Conservation (phyloP, 2,113 vertebrate genomes). For the Melanerpes aurifrons region DNA sequence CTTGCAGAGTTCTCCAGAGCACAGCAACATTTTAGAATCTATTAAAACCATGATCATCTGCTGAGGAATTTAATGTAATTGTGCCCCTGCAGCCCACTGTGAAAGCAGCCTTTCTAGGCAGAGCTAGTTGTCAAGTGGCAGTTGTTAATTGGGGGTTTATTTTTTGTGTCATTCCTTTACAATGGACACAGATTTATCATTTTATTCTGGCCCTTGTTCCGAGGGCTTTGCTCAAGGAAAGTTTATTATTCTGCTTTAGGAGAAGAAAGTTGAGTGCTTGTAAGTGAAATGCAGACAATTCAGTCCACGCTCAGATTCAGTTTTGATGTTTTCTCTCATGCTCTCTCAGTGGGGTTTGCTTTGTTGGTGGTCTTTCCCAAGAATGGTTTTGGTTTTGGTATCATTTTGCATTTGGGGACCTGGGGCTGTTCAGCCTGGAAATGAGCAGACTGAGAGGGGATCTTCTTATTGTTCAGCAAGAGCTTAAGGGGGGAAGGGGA, state of each 20-base stretch:
- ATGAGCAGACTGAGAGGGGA: too few species aligned
- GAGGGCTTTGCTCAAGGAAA: neutral
- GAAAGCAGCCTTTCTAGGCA: neutral
- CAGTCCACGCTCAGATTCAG: neutral
- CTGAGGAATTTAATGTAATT: neutral
- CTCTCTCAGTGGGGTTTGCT: neutral
- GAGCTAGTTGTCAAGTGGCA: neutral
- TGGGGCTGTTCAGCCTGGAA: too few species aligned
- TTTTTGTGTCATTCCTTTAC: neutral
- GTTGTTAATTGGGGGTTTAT: neutral
- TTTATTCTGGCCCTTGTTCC: neutral
- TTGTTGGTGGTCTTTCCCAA: neutral
- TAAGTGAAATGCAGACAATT: neutral
- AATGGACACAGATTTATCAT: conserved; percentile 4
- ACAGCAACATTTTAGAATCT: conserved; percentile 14
- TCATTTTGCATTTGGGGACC: neutral
- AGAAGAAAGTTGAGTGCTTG: neutral
- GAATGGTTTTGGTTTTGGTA: neutral
- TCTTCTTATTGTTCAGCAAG: too few species aligned
- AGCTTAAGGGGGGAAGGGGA: too few species aligned
- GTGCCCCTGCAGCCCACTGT: neutral
- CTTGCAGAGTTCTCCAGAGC: conserved; percentile 4
- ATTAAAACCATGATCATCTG: conserved; percentile 32
- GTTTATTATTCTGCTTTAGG: neutral
- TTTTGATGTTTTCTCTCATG: neutral